These are phyloP conservation scores for Eupeodes latifasciatus DNA, from an alignment of 2,888 invertebrate genomes.

Conservation along the genomic window DNA sequence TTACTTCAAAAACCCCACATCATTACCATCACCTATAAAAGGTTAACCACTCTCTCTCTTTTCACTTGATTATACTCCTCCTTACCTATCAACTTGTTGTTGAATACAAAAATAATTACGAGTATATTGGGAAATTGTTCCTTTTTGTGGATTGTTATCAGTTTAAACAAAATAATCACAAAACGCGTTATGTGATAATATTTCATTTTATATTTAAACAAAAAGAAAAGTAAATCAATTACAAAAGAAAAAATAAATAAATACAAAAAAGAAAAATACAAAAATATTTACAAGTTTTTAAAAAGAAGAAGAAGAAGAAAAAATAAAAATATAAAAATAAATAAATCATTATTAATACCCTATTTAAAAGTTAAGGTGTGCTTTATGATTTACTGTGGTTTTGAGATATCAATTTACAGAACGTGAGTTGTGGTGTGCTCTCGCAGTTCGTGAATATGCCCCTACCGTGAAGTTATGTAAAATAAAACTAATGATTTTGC, in stretches of 20 bases:
- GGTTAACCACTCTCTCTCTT: background rate
- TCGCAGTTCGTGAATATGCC: conserved; percentile 54
- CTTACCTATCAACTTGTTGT: too few species aligned
- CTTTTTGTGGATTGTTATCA: conserved; percentile 29
- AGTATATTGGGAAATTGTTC: background rate
- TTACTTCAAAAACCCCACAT: conserved; percentile 17
- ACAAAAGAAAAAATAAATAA: conserved; percentile 21
- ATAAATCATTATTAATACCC: conserved; percentile 35
- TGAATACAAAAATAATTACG: conserved; percentile 11
- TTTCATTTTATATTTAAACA: conserved; percentile 31
- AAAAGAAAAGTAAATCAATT: conserved; percentile 19
- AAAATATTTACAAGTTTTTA: conserved; percentile 21
- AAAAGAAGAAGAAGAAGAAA: too few species aligned
- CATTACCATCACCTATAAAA: conserved; percentile 4
- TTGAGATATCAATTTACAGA: conserved; percentile 60
- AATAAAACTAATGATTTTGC: conserved; percentile 44
- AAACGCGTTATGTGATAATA: conserved; percentile 18
- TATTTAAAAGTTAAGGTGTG: conserved; percentile 55
- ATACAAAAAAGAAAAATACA: background rate
- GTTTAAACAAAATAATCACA: conserved; percentile 21
- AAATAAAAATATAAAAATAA: conserved; percentile 10
- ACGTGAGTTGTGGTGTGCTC: conserved; percentile 50
- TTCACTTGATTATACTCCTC: too few species aligned
- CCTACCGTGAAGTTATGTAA: conserved; percentile 67
- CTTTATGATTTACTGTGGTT: conserved; percentile 58